phyloP scores from a whole-genome alignment of 92 coral and sea anemone species.

The Paramuricea clavata region DNA sequence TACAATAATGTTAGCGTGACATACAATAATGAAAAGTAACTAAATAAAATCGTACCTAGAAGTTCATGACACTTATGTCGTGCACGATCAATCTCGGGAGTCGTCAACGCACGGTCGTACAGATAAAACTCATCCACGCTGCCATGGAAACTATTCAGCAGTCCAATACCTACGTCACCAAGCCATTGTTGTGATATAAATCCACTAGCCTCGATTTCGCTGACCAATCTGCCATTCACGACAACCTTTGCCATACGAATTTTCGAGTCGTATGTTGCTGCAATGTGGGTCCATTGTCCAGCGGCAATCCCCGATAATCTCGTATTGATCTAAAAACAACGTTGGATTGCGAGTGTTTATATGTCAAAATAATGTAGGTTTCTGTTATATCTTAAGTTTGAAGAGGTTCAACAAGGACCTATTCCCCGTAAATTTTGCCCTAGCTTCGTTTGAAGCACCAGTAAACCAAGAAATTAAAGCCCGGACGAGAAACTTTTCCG shows the following conservation, averaged over 20 bases:
- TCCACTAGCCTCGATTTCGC: conserved; percentile 82
- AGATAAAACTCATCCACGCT: conserved; percentile 90
- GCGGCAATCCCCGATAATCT: conserved; percentile 71
- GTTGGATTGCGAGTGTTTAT: no score
- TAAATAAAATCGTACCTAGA: conserved; percentile 70
- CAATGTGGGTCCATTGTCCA: conserved; percentile 90
- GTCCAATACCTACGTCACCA: conserved; percentile 89
- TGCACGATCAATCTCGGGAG: conserved; percentile 82
- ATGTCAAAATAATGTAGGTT: no score
- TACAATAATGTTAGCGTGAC: no score
- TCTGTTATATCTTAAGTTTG: no score
- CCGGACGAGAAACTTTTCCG: no score
- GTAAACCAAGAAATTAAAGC: no score
- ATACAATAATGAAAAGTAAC: neutral
- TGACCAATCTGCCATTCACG: conserved; percentile 81
- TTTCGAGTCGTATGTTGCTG: conserved; percentile 91
- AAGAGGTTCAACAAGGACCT: no score
- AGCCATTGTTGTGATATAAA: conserved; percentile 93
- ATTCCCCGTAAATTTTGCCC: no score
- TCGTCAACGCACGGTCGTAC: conserved; percentile 90
- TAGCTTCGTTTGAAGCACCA: no score
- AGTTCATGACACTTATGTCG: conserved; percentile 86
- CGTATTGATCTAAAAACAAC: neutral
- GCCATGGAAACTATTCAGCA: conserved; percentile 83
- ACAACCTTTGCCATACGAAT: conserved; percentile 82